Base-by-base conservation (phyloP, 2,888 invertebrate species). In the Cremastobaeus sp. region DNA sequence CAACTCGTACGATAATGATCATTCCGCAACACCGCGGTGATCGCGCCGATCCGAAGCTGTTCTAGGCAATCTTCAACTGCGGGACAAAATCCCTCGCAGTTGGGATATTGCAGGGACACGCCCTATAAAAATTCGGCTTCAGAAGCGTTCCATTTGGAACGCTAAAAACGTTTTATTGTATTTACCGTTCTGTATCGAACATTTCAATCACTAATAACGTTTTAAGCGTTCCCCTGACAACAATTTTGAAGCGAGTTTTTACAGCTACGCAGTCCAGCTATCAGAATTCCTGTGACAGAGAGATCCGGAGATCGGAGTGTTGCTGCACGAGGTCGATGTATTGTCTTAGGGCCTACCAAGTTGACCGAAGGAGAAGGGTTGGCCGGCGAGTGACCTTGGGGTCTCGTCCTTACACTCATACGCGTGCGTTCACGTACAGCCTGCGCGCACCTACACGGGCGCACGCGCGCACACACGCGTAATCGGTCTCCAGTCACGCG, bases 381-480 rank as follows among this genome's bases (percentile, higher is more conserved):
- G 52, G 47, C 59, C 60, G 34, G 30, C 55, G 35, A 64, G 68
- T 71, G 75, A 50, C 75, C 75, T 75, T 71, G 71, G 68, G 71
- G 25, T 54, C 68, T 60, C 71, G 75, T 75, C 68, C 71, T 75
- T 71, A 75, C 47, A 60, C 68, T 41, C 59, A 32, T 45, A 57
- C 55, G 0, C 30, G 34, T 6, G 9, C 30, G 3, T 5, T 9
- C 37, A 0, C 30, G 34, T 6, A n/a, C 30, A 5, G 2, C 5
- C 37, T 15, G 20, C 32, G 57, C 39, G 47, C 41, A 37, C 32
- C 25, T 25, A 5, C 8, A 5, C 8, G 25, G 37, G 21, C 32
- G 35, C 37, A 35, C 17, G 30, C 34, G 34, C 41, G 17, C 11
- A n/a, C 43, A 41, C 43, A 45, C 28, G 41, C 41, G 18, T 2